phyloP scores from a whole-genome alignment of 2,888 invertebrate species.

The Tromatobia lineatoria region DNA sequence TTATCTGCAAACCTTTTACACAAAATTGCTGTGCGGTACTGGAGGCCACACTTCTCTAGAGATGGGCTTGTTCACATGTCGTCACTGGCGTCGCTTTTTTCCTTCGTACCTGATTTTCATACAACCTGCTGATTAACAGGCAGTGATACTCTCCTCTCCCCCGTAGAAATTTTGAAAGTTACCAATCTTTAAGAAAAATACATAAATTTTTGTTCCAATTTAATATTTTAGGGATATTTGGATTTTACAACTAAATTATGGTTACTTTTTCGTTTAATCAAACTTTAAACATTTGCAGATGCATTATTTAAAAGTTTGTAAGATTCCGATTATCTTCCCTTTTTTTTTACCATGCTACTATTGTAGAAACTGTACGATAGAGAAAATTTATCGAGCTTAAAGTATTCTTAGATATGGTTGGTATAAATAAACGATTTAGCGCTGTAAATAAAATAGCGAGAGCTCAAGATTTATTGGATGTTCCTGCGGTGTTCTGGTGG shows the following conservation, averaged over 20 bases:
- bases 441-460: slow-evolving; percentile 47
- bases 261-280: no score
- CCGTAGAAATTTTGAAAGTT: no score
- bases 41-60: slow-evolving; percentile 53
- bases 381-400: slow-evolving; percentile 65
- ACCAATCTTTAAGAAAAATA: no score
- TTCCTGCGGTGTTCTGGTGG: slow-evolving; percentile 18
- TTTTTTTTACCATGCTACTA: no score
- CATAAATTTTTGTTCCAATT: no score
- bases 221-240: no score
- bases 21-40: slow-evolving; percentile 39
- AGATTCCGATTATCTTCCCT: no score
- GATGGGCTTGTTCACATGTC: slow-evolving; percentile 30
- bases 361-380: neutral
- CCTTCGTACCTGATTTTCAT: slow-evolving; percentile 21
- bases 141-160: no score
- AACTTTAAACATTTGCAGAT: no score
- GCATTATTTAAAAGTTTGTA: no score
- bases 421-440: slow-evolving; percentile 61
- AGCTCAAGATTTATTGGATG: slow-evolving; percentile 54
- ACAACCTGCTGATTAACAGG: no score
- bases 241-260: no score
- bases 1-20: slow-evolving; percentile 12
- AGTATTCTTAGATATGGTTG: slow-evolving; percentile 31
- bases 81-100: slow-evolving; percentile 37